These are phyloP conservation scores for Phasia obesa DNA, from an alignment of 2,888 invertebrate genomes.

Conservation along the genomic window DNA sequence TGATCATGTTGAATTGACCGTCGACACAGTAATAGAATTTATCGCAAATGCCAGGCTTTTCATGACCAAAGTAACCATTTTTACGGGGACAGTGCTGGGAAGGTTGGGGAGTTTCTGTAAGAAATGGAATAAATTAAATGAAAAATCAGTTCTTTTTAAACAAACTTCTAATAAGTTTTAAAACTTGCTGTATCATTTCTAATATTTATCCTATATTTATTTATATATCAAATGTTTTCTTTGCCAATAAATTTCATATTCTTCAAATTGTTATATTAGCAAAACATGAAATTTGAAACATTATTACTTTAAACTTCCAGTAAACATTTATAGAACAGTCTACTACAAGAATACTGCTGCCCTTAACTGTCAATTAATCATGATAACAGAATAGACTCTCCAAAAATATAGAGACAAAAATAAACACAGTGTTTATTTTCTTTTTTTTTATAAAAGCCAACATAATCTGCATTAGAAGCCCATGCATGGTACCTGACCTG, in stretches of 20 bases:
- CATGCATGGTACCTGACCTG: neutral
- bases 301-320: too few relatives aligned
- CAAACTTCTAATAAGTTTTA: too few relatives aligned
- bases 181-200: too few relatives aligned
- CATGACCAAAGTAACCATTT: constrained; percentile 94
- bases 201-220: too few relatives aligned
- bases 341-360: too few relatives aligned
- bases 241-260: too few relatives aligned
- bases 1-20: constrained; percentile 94
- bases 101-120: constrained; percentile 88
- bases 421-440: constrained; percentile 13
- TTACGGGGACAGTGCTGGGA: constrained; percentile 89
- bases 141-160: too few relatives aligned
- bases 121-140: too few relatives aligned
- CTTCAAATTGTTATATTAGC: too few relatives aligned
- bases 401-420: constrained; percentile 16
- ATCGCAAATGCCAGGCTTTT: constrained; percentile 89
- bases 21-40: constrained; percentile 95
- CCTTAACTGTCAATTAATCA: constrained; percentile 62
- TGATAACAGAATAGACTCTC: constrained; percentile 51
- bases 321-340: too few relatives aligned
- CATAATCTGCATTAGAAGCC: constrained; percentile 21
- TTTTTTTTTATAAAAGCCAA: constrained; percentile 8
- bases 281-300: too few relatives aligned
- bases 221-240: too few relatives aligned